Conservation (phyloP, 1,140 invertebrate species). For the Colletes gigas region DNA sequence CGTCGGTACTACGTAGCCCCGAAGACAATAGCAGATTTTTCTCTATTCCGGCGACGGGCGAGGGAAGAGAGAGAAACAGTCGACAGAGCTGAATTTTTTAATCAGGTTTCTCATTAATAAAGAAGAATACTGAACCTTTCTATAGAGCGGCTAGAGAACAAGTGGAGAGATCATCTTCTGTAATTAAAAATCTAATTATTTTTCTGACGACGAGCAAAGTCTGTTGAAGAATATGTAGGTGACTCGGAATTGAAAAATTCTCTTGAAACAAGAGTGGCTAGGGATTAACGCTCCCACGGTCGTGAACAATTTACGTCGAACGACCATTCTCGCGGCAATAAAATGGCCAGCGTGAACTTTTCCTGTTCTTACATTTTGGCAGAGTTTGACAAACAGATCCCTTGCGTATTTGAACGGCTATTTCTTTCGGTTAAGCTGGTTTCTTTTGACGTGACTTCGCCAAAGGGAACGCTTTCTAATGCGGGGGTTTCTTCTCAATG, state of each 20-base stretch:
- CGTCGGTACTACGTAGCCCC: conserved; percentile 39
- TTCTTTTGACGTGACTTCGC: not conserved
- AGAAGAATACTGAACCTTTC: conserved; percentile 26
- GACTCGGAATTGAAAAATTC: conserved; percentile 1
- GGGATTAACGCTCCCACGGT: not conserved
- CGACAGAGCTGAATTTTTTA: conserved; percentile 40
- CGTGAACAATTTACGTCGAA: not conserved
- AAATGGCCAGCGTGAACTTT: not conserved
- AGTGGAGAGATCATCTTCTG: conserved; percentile 33
- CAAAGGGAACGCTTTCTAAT: not conserved
- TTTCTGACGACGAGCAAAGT: conserved; percentile 19
- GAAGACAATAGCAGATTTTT: conserved; percentile 54
- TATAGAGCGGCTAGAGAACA: not conserved
- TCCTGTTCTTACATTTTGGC: not conserved
- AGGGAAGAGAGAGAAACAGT: not conserved
- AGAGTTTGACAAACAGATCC: no score
- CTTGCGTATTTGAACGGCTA: no score
- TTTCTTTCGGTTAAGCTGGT: not conserved
- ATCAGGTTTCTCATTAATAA: conserved; percentile 42
- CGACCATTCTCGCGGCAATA: not conserved
- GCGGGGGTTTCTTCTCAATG: not conserved
- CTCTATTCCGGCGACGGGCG: not conserved
- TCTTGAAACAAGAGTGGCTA: not conserved
- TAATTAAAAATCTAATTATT: conserved; percentile 56
- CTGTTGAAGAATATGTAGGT: not conserved